phyloP scores from a whole-genome alignment of 53 echinoderm and acorn worm species.

The Echinometra lucunter region DNA sequence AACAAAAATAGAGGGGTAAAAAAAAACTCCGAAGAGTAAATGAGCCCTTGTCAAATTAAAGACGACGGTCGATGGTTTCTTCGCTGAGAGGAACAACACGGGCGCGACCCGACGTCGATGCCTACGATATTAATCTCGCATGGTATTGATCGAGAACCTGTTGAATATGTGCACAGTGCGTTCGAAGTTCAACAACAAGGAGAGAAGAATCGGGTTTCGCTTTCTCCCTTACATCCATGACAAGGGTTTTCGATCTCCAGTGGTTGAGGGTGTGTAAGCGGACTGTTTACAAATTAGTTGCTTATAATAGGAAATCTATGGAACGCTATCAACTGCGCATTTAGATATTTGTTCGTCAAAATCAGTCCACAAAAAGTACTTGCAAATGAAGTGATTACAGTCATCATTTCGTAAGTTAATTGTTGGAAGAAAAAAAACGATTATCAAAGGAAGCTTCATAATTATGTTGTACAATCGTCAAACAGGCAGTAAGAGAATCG shows the following conservation, averaged over 20 bases:
- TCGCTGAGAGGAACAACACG: neutral
- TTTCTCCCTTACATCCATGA: neutral
- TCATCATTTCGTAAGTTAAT: too few species aligned
- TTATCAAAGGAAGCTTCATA: too few species aligned
- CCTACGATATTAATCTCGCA: conserved; percentile 5
- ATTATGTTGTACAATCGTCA: too few species aligned
- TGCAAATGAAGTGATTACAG: too few species aligned
- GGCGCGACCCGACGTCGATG: conserved; percentile 30
- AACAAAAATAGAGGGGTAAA: neutral
- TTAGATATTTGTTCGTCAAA: neutral
- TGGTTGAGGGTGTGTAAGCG: neutral
- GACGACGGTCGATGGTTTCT: conserved; percentile 6
- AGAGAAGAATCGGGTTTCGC: conserved; percentile 19
- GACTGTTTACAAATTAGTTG: neutral
- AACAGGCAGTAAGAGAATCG: too few species aligned
- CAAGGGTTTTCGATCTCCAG: neutral
- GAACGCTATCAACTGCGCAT: neutral
- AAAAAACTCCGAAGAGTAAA: neutral
- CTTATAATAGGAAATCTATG: neutral
- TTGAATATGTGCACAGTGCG: conserved; percentile 38
- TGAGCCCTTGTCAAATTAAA: conserved; percentile 18
- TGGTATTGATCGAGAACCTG: conserved; percentile 28
- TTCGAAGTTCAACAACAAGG: conserved; percentile 27
- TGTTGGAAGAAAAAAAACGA: too few species aligned
- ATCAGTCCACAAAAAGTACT: neutral